Conservation (phyloP, 2,797 vertebrate species). For the Hemitrygon akajei region DNA sequence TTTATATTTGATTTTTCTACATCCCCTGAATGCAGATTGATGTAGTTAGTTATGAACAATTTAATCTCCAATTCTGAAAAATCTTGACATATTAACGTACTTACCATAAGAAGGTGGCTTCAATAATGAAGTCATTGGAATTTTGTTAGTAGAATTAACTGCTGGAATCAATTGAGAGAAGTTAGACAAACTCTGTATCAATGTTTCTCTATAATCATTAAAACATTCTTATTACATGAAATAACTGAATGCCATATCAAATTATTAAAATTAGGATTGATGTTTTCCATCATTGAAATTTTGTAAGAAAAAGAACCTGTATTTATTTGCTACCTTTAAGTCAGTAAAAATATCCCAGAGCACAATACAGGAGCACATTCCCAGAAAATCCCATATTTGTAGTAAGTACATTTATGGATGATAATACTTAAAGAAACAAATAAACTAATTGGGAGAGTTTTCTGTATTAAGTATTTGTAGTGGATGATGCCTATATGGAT, state of each 20-base stretch:
- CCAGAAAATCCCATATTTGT: too few relatives aligned
- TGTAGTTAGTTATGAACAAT: background rate
- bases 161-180: background rate
- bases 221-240: background rate
- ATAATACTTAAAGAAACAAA: background rate
- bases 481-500: too few relatives aligned
- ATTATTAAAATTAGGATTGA: background rate
- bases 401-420: background rate
- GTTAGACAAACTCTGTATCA: background rate
- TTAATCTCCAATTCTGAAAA: background rate
- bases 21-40: background rate
- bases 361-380: background rate
- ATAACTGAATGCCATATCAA: background rate
- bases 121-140: background rate
- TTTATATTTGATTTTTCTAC: background rate
- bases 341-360: background rate
- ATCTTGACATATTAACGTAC: background rate
- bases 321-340: background rate
- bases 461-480: background rate
- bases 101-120: background rate
- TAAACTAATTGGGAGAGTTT: background rate
- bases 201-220: background rate
- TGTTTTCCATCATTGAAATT: constrained; percentile 5
- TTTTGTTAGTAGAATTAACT: background rate
- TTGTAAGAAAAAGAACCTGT: background rate